Percentiles rank a stretch among this genome's conserved stretches.
phyloP scores from a whole-genome alignment of 64 coral and sea anemone genomes.

The Porites lutea region DNA sequence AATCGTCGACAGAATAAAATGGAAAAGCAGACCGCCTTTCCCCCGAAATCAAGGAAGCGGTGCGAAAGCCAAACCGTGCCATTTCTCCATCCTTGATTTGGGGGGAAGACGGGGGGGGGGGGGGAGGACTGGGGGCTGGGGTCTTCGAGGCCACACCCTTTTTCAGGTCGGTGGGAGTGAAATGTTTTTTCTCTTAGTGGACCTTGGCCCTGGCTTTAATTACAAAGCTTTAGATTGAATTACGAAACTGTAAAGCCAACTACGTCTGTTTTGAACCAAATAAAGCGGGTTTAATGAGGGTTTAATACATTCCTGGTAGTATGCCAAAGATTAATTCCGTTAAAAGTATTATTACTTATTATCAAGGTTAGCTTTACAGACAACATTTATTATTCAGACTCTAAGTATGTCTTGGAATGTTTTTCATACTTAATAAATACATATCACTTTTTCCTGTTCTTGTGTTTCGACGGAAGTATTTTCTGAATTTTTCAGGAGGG shows the following conservation, averaged over 20 bases:
- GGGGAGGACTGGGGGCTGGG: too few species aligned
- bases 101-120: too few species aligned
- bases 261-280: background rate
- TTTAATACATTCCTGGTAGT: background rate
- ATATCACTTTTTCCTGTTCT: background rate
- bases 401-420: background rate
- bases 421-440: background rate
- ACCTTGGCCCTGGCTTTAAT: background rate
- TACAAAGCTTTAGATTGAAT: background rate
- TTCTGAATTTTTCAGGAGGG: background rate
- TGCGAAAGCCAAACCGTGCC: too few species aligned
- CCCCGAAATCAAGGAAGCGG: too few species aligned
- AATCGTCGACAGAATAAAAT: too few species aligned
- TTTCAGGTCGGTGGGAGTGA: background rate
- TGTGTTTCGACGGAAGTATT: background rate
- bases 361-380: background rate
- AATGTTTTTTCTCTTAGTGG: background rate
- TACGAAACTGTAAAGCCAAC: background rate
- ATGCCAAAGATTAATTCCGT: background rate
- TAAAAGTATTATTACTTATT: background rate
- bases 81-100: too few species aligned
- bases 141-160: background rate
- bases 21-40: too few species aligned
- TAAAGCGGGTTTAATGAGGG: background rate
- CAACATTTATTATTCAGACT: constrained; percentile 1